phyloP scores from a whole-genome alignment of 2,113 vertebrate species.

The Axis porcinus region DNA sequence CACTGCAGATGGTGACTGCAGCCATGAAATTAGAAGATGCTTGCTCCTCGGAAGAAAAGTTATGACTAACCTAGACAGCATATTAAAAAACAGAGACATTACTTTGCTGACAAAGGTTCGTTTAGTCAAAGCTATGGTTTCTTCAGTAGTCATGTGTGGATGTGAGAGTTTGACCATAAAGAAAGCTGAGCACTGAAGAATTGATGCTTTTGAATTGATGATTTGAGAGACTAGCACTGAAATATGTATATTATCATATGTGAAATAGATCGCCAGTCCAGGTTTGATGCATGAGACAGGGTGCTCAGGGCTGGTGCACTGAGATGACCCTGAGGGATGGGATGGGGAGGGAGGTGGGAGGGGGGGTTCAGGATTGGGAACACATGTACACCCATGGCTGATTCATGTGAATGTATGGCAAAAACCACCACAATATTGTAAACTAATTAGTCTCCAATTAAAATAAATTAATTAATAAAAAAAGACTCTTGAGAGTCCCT shows the following conservation, averaged over 20 bases:
- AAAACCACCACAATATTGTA: background rate
- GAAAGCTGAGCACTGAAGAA: background rate
- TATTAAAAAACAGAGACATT: background rate
- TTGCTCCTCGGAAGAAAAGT: background rate
- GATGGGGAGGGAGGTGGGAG: background rate
- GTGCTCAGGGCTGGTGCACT: background rate
- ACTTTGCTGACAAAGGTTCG: fast-evolving
- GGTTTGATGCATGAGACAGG: background rate
- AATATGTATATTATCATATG: background rate
- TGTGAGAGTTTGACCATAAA: background rate
- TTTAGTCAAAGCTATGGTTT: background rate
- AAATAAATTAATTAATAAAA: background rate
- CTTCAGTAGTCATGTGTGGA: background rate
- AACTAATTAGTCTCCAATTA: background rate
- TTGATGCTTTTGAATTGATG: background rate
- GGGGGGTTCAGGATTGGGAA: background rate
- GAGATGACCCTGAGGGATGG: background rate
- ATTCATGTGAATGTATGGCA: background rate
- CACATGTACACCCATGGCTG: background rate
- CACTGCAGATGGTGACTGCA: background rate
- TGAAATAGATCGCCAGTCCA: background rate
- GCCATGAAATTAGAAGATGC: background rate
- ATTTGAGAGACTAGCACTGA: background rate
- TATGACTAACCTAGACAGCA: background rate
- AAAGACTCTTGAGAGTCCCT: background rate